Base-by-base conservation (phyloP, 2,888 invertebrate genomes). In the Ennomos erosarius region DNA sequence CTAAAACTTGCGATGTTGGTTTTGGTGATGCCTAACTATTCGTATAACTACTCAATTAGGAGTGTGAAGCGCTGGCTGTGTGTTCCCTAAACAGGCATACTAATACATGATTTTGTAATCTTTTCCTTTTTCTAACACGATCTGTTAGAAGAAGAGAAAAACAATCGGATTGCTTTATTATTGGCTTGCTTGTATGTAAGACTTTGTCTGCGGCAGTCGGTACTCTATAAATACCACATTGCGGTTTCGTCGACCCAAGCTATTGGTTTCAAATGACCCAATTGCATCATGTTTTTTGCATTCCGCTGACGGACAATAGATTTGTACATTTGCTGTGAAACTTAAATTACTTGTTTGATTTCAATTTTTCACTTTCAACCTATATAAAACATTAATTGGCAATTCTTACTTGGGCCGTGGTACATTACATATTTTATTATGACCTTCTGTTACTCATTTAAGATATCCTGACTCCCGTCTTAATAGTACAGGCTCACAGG, bases 251-350 rank as follows among this genome's bases (percentile, higher is more conserved):
- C 76, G 78, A 73, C 82, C 80, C 54, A 79, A 84, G 79, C 81
- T 84, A 82, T 86, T 81, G 87, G 85, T 88, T 84, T 88, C 87
- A 77, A 85, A 84, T 89, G 85, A 86, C 87, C 82, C 67, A 81
- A 78, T 88, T 89, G 84, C 87, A 79, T 86, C 85, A 89, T 79
- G 72, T 80, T 80, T 80, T 81, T 77, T 78, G 80, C 87, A 87
- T 85, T 87, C 84, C 83, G 80, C 77, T 82, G 85, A 85, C 84
- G 68, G 79, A 82, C 80, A 86, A 85, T 84, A 78, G 79, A 79
- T 84, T 82, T 78, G 77, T 78, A 78, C 71, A 76, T 75, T 77
- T 73, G 39, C 69, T 67, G 45, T 75, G 78, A 79, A 78, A 80
- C 75, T 67, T 59, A 67, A 71, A 75, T 75, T 70, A 71, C 65